phyloP scores from a whole-genome alignment of 2,797 vertebrate genomes.

The Silurus aristotelis region DNA sequence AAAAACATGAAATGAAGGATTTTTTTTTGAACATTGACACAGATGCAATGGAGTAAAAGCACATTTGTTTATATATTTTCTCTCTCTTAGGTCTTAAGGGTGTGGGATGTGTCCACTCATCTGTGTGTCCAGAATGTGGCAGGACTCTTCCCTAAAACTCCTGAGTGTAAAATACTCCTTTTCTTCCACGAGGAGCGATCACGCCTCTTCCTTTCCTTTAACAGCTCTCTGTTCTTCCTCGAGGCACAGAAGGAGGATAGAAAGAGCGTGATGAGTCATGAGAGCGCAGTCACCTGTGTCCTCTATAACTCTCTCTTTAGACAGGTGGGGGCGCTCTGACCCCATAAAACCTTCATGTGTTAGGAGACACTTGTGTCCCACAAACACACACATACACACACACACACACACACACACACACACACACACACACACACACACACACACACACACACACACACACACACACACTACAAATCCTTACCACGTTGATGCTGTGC shows the following conservation, averaged over 20 bases:
- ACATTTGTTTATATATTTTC: neutral
- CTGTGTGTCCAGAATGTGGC: slow-evolving; percentile 75
- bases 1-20: neutral
- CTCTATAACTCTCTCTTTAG: slow-evolving; percentile 69
- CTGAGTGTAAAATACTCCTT: slow-evolving; percentile 71
- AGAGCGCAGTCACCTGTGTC: slow-evolving; percentile 73
- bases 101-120: slow-evolving; percentile 81
- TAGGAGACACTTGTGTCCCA: neutral
- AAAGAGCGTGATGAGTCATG: slow-evolving; percentile 70
- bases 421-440: neutral
- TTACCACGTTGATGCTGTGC: slow-evolving; percentile 41
- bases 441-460: neutral
- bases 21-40: neutral
- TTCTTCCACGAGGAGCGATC: slow-evolving; percentile 76
- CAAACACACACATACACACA: neutral
- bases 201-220: slow-evolving; percentile 76
- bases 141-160: slow-evolving; percentile 74
- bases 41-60: neutral
- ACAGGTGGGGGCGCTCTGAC: slow-evolving; percentile 66
- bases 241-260: slow-evolving; percentile 65
- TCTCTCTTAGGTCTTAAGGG: slow-evolving; percentile 75
- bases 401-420: neutral
- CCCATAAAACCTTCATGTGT: slow-evolving; percentile 3
- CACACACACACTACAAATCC: neutral
- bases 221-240: slow-evolving; percentile 74